Evolutionary conservation across 2,113 vertebrate genomes (phyloP).

Genomic region (Hyperoodon ampullatus): DNA sequence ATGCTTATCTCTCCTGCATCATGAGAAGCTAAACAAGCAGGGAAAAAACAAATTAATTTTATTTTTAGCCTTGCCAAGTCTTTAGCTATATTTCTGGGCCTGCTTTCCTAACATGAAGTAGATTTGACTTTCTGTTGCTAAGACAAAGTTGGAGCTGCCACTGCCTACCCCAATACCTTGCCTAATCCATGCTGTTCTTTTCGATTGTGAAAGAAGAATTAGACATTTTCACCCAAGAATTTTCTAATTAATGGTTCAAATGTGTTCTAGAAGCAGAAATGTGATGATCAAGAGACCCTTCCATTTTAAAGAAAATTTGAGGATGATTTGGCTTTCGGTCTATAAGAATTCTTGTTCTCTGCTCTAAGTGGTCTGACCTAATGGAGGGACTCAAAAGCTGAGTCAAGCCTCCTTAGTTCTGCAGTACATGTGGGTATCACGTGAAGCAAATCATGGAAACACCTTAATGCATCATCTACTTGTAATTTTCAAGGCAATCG

Average conservation of each 20-base stretch:
- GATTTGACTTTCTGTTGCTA: constrained; percentile 17
- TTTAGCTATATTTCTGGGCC: neutral
- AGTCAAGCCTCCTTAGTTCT: neutral
- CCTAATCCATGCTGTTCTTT: neutral
- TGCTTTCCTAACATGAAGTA: neutral
- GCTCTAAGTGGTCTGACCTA: neutral
- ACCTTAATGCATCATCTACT: neutral
- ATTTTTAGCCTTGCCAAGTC: constrained; percentile 51
- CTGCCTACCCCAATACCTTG: neutral
- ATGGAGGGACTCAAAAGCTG: neutral
- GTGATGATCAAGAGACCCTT: neutral
- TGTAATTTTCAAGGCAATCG: neutral
- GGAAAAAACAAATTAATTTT: constrained; percentile 49
- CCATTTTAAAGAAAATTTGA: neutral
- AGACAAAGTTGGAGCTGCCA: neutral
- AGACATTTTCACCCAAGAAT: neutral
- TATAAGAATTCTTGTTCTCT: neutral
- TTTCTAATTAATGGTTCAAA: constrained; percentile 16
- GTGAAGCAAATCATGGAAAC: neutral
- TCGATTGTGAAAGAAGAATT: neutral
- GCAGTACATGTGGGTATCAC: neutral
- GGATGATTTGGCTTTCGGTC: neutral
- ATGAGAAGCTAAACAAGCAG: neutral
- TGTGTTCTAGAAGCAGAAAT: neutral
- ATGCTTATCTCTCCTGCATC: neutral